Evolutionary conservation across 2,888 invertebrate genomes (phyloP), one percentile per base, ranked within the genome.

Genomic region (Diabrotica balteata): DNA sequence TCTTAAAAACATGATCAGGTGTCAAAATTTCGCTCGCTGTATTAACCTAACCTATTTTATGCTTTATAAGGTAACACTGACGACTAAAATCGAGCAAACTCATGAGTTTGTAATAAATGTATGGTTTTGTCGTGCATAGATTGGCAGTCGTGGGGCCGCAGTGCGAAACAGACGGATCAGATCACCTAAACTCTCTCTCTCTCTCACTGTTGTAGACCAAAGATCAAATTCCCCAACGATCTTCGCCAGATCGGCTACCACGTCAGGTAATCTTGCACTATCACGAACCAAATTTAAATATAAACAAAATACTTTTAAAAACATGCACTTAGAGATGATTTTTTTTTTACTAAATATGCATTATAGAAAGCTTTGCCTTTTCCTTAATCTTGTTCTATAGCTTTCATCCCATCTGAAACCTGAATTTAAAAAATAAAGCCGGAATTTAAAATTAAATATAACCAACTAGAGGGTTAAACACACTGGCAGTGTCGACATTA

Each of bases 321-420:
- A 64, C 52, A 64, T 58, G 64, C 64, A 64, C 64, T 64, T 64
- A 64, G 58, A 58, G 8, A 47, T 64, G 51, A n/a, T 57, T 63
- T 50, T 47, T 42, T 50, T 74, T 75, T 74, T 73, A 72, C 60
- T 62, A 66, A 69, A 70, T 66, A 69, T 75, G 75, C 75, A 76
- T 77, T 75, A 76, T 79, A 80, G 77, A 79, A 76, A 80, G 81
- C 82, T 82, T 83, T 79, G 79, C 80, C 80, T 81, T 76, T 80
- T 79, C 80, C 81, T 81, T 80, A 75, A 80, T 76, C 82, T 82
- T 81, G 74, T 80, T 80, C 83, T 83, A 78, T 80, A 78, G 81
- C 83, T 83, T 82, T 81, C 79, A 80, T 81, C 83, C 83, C 79
- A 80, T 82, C 80, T 82, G 76, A 80, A 79, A 82, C 81, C 81